Conservation (phyloP, 2,113 vertebrate genomes). For the Ophiodon elongatus region DNA sequence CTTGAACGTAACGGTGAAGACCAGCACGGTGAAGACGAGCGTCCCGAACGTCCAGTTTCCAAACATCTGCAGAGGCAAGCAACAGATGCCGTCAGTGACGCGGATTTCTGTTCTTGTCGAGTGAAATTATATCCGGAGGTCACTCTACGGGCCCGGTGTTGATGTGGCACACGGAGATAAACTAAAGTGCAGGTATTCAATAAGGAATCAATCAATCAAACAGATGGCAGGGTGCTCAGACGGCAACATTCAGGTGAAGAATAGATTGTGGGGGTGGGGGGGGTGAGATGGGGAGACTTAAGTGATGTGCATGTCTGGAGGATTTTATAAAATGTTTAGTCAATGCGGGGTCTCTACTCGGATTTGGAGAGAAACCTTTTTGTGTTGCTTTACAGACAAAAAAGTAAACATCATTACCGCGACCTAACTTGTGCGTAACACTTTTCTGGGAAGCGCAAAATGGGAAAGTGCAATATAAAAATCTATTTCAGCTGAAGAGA, state of each 20-base stretch:
- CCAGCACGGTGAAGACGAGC: constrained; percentile 94
- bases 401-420: neutral
- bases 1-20: constrained; percentile 97
- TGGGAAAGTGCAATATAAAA: neutral
- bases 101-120: neutral
- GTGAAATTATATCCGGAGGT: neutral
- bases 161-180: neutral
- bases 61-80: constrained; percentile 87
- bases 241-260: constrained; percentile 29
- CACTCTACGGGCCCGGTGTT: neutral
- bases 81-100: constrained; percentile 5
- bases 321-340: neutral
- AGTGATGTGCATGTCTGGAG: neutral
- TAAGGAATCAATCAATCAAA: constrained; percentile 69
- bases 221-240: constrained; percentile 65
- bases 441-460: neutral
- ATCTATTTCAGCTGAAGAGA: neutral
- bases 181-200: constrained; percentile 4
- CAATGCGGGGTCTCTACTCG: neutral
- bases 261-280: neutral
- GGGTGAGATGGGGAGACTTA: neutral
- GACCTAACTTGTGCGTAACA: neutral
- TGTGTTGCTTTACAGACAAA: neutral
- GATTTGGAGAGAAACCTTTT: neutral
- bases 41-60: constrained; percentile 99